These are phyloP conservation scores for Oryzias sinensis DNA, from an alignment of 2,797 vertebrate species.

Conservation along the genomic window DNA sequence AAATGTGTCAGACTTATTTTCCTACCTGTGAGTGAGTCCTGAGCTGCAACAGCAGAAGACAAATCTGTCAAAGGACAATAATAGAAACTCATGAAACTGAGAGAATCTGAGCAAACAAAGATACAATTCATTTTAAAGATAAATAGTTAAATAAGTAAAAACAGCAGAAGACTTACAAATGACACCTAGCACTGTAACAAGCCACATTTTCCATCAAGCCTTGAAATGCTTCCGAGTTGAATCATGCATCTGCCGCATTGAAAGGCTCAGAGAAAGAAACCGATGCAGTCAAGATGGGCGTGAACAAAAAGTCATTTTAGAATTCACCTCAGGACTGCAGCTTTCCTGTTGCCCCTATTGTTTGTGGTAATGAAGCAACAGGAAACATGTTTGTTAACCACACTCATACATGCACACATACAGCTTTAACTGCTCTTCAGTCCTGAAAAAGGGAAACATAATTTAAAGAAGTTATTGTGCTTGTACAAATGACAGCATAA, in stretches of 20 bases:
- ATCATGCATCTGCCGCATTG: slow-evolving; percentile 11
- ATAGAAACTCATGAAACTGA: background rate
- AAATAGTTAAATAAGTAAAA: background rate
- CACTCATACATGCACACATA: slow-evolving; percentile 16
- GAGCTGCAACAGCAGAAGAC: slow-evolving; percentile 33
- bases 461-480: slow-evolving; percentile 24
- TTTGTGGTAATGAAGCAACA: slow-evolving; percentile 30
- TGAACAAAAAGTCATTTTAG: slow-evolving; percentile 24
- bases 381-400: slow-evolving; percentile 56
- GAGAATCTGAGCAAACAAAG: background rate
- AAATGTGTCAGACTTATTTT: background rate
- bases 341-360: slow-evolving; percentile 41
- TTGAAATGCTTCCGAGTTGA: slow-evolving; percentile 20
- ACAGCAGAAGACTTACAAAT: slow-evolving; percentile 53
- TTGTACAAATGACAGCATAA: no score
- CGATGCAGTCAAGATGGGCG: slow-evolving; percentile 18
- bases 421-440: slow-evolving; percentile 18
- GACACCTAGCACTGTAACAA: slow-evolving; percentile 33
- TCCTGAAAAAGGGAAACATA: background rate
- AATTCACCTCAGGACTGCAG: slow-evolving; percentile 29
- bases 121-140: background rate
- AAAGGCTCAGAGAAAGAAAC: slow-evolving; percentile 39
- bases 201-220: slow-evolving; percentile 59
- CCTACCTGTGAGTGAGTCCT: slow-evolving; percentile 31
- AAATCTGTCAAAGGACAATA: slow-evolving; percentile 38